A percentile compares a stretch with the other conserved stretches of the same genome.
These are phyloP conservation scores for Syngnathus rostellatus DNA, from an alignment of 2,797 vertebrate genomes.

Conservation along the genomic window DNA sequence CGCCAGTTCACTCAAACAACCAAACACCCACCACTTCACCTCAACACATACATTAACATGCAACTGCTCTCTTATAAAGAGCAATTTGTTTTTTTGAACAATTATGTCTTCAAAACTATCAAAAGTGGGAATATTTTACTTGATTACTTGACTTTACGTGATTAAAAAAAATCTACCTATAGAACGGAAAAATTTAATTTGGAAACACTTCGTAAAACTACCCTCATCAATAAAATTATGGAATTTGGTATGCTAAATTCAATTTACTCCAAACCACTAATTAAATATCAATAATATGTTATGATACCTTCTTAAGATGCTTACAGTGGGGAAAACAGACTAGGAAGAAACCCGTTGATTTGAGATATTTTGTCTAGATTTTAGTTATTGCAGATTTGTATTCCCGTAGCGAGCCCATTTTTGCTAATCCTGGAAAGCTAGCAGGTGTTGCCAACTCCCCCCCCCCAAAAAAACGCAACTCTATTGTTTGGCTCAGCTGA, in stretches of 20 bases:
- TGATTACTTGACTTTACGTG: not conserved
- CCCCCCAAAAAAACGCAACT: slow-evolving; percentile 22
- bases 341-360: not conserved
- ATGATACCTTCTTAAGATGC: not conserved
- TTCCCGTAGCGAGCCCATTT: slow-evolving; percentile 19
- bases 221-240: not conserved
- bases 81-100: slow-evolving; percentile 49
- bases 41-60: slow-evolving; percentile 32
- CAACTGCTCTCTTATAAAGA: slow-evolving; percentile 53
- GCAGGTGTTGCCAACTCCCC: slow-evolving; percentile 55
- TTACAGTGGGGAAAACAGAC: not conserved
- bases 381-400: not conserved
- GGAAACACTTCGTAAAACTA: not conserved
- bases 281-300: not conserved
- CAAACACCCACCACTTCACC: slow-evolving; percentile 14
- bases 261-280: not conserved
- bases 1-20: slow-evolving; percentile 41
- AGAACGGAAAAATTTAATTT: not conserved
- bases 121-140: not conserved
- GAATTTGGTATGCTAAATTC: not conserved
- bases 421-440: slow-evolving; percentile 57
- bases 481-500: slow-evolving; percentile 57
- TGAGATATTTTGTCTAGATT: not conserved
- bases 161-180: not conserved
- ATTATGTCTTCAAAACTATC: slow-evolving; percentile 19